Evolutionary conservation across 2,113 vertebrate species (phyloP), one percentile per base, ranked within the genome.

Genomic region (Petromus typicus): DNA sequence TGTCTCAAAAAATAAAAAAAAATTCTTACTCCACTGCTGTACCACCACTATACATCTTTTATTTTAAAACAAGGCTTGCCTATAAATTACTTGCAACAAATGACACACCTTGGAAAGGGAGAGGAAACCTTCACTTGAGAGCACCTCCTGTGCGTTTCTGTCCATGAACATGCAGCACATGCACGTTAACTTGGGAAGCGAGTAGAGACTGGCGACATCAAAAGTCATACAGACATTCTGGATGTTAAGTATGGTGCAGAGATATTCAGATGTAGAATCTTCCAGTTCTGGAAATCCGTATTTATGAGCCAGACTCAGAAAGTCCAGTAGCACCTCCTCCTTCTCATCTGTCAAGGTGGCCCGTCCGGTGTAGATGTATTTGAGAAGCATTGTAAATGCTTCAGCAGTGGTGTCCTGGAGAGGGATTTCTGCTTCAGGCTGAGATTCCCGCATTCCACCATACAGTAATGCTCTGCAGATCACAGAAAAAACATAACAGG

Each of bases 91-190:
- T 81, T 59, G 37, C 76, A 67, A 40, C 61, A 11, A 59, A 96
- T 86, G 8, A 87, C 90, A 48, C 96, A 99, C 99, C 99, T 99
- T 99, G 32, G 99, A 99, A 37, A 99, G 99, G 0, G 98, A 97
- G 1, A 99, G 98, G 97, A 99, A 99, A 63, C 99, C 99, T 34
- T 99, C 99, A 0, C 99, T 99, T 64, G 98, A 98, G 48, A 99
- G 98, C 56, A 99, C 99, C 54, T 99, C 99, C 13, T 99, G 99
- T 20, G 99, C 99, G 76, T 99, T 99, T 85, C 99, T 98, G 98
- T 99, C 99, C 99, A 99, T 99, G 95, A 99, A 99, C 96, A 99
- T 98, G 76, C 99, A 99, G 98, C 99, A 99, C 98, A 99, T 99
- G 17, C 98, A 99, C 51, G 99, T 99, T 95, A 99, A 98, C 76